Percentiles rank a stretch among this genome's conserved stretches.
Evolutionary conservation across 2,888 invertebrate genomes (phyloP).

Genomic region (Limnephilus lunatus): DNA sequence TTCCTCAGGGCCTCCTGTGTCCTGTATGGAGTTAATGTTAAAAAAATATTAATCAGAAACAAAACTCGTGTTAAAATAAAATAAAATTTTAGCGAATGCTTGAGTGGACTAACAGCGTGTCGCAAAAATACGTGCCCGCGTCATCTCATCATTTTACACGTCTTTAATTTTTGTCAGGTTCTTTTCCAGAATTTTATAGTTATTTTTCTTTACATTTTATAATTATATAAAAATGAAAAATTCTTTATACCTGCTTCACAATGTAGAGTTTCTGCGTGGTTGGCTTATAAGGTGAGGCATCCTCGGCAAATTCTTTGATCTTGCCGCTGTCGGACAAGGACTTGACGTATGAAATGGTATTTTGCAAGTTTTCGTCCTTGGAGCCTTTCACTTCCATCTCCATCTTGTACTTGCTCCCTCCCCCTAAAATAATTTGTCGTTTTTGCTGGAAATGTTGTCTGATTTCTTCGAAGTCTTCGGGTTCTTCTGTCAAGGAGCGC

Average conservation of each 20-base stretch:
- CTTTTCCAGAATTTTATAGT: neutral
- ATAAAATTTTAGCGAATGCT: no score
- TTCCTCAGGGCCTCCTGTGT: no score
- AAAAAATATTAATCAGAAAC: no score
- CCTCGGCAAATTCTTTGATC: constrained; percentile 76
- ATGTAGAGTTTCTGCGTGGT: constrained; percentile 78
- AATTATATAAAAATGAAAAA: neutral
- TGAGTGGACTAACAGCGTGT: no score
- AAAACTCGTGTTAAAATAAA: no score
- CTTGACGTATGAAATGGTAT: constrained; percentile 79
- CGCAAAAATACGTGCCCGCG: no score
- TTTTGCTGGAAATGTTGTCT: constrained; percentile 80
- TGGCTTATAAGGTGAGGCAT: constrained; percentile 74
- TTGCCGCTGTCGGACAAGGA: constrained; percentile 80
- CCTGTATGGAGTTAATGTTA: no score
- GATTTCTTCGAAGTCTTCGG: constrained; percentile 77
- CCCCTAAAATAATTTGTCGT: constrained; percentile 80
- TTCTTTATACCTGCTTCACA: constrained; percentile 73
- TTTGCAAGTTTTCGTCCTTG: constrained; percentile 79
- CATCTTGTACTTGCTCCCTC: constrained; percentile 79
- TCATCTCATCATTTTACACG: no score
- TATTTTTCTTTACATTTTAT: neutral
- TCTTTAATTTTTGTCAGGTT: no score
- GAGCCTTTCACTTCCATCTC: constrained; percentile 81
- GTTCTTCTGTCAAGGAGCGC: constrained; percentile 63